Evolutionary conservation across 2,888 invertebrate genomes (phyloP), one percentile per base, ranked within the genome.

Genomic region (Eilema sororculum): DNA sequence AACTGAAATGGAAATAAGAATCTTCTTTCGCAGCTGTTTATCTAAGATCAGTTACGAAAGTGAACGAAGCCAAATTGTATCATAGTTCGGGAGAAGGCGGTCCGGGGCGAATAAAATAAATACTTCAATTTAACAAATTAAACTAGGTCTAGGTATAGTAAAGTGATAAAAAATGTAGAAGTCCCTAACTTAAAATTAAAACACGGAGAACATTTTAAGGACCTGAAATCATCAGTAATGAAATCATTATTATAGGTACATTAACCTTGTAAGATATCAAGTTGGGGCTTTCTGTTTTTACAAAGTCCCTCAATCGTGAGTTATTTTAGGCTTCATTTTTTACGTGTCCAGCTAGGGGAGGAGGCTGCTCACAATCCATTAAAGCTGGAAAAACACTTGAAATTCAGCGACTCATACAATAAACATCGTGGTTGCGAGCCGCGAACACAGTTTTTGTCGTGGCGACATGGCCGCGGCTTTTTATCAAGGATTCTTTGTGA

Each of bases 331-430:
- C 70, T 78, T 77, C 80, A 82, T 88, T 86, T 85, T 83, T 85
- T 85, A 84, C 80, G 77, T 79, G 76, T 73, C 69, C 76, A 65
- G 72, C 79, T 5, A 41, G 41, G 41, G 41, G 86, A 84, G 84
- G 86, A 84, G 84, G 81, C 74, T 78, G 71, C 79, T 86, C 84
- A 87, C 90, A 91, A 92, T 94, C 94, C 94, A 94, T 95, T 95
- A 93, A 90, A 88, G 90, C 92, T 90, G 90, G 90, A 92, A 91
- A 90, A 92, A 87, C 89, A 91, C 91, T 93, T 92, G 93, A 93
- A 92, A 93, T 93, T 93, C 93, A 92, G 92, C 88, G 79, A 85
- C 95, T 95, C 95, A 95, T 95, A 92, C 93, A 95, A 95, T 95
- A 95, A 91, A 94, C 95, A 95, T 95, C 86, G 30, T n/a, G 10